Evolutionary conservation across 2,113 vertebrate genomes (phyloP), one percentile per base, ranked within the genome.

Genomic region (Clarias gariepinus): DNA sequence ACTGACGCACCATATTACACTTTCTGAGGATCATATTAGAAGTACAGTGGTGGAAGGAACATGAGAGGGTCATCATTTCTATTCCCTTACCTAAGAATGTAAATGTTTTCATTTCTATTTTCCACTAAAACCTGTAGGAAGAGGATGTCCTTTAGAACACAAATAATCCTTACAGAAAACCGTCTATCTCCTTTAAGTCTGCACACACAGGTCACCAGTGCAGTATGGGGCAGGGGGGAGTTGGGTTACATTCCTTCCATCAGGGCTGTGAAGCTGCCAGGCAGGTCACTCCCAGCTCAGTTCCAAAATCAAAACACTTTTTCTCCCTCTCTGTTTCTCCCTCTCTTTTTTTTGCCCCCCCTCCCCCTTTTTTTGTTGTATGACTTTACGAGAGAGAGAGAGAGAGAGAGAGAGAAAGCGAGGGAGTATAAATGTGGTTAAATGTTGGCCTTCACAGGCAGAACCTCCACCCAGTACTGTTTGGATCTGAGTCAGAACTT

Each of bases 271-370:
- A 91, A 92, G 91, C 91, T 93, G 92, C 83, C 84, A 92, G 91
- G 88, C 92, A 90, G 94, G 94, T 96, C 95, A 96, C 92, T 92
- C 94, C 93, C 92, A 96, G 95, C 96, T 97, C 95, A 96, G 88
- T 92, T 95, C 91, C 93, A 89, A 91, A 90, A 33, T 81, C 79
- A 93, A 95, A 92, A 93, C 93, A 93, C 92, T 28, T 3, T 89
- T 87, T 88, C 90, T 77, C 88, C 71, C 88, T 89, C 84, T 87
- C 52, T 60, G 23, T 91, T 89, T 92, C 91, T 89, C 87, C 87
- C 90, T 78, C 78, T 79, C 57, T 78, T 87, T 84, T 84, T 41
- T 55, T 47, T 76, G 25, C 8, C 16, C 74, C 69, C 47, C 30
- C 55, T 16, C 60, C 30, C 85, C 80, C 78, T 8, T 86, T 8